Conservation (phyloP, 2,113 vertebrate species). For the Triplophysa siluroides region DNA sequence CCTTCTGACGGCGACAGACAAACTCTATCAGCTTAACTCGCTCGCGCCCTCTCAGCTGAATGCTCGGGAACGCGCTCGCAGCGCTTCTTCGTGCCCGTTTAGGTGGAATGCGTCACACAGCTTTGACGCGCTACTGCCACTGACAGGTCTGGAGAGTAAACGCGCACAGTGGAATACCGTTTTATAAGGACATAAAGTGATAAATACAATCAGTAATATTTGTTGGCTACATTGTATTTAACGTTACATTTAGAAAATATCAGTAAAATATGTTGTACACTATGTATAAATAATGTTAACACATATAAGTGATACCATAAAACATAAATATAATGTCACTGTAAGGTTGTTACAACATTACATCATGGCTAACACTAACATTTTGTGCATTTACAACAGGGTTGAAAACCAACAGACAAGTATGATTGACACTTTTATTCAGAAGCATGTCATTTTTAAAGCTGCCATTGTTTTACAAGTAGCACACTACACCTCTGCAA, state of each 20-base stretch:
- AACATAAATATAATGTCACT: no score
- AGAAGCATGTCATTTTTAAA: not conserved
- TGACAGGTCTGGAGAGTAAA: not conserved
- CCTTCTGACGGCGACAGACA: constrained; percentile 13
- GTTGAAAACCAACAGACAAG: not conserved
- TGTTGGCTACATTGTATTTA: no score
- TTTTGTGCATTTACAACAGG: no score
- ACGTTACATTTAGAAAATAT: no score
- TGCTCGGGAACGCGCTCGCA: constrained; percentile 20
- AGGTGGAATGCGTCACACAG: no score
- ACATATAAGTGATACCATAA: no score
- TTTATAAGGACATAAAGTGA: no score
- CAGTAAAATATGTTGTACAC: no score
- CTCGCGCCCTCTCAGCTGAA: constrained; percentile 21
- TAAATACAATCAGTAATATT: no score
- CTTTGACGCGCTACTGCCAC: not conserved
- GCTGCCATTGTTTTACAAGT: not conserved
- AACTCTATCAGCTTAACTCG: constrained; percentile 20
- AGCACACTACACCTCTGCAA: not conserved
- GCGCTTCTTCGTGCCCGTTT: not conserved
- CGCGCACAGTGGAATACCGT: not conserved
- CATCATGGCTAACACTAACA: no score
- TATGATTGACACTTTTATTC: not conserved
- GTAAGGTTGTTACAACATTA: no score
- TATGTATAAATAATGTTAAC: no score